phyloP scores from a whole-genome alignment of 1,140 invertebrate genomes.

The Hylaeus anthracinus region DNA sequence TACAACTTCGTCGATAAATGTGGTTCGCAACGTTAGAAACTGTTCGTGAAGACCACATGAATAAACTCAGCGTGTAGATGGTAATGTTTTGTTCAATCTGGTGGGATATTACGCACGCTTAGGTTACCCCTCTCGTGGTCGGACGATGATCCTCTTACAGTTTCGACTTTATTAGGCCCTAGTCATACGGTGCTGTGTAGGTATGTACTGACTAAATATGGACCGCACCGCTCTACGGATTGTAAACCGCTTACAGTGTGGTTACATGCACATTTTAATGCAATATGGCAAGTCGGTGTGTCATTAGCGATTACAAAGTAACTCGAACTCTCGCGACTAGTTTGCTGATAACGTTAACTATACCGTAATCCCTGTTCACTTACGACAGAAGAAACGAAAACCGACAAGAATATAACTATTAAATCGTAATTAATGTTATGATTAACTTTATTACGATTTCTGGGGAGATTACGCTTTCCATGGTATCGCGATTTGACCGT shows the following conservation, averaged over 20 bases:
- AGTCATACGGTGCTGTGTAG: conserved; percentile 41
- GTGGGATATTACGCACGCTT: conserved; percentile 53
- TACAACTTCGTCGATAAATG: neutral
- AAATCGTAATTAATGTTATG: neutral
- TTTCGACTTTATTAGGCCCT: conserved; percentile 63
- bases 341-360: neutral
- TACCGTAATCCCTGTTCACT: neutral
- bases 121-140: conserved; percentile 41
- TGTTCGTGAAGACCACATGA: neutral
- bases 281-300: conserved; percentile 41
- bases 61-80: neutral
- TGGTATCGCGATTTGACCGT: no score
- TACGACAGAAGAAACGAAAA: conserved; percentile 4
- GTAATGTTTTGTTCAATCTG: conserved; percentile 40
- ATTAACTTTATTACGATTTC: no score
- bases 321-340: conserved; percentile 30
- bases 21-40: neutral
- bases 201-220: conserved; percentile 59
- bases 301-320: conserved; percentile 64
- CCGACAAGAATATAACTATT: neutral
- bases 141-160: conserved; percentile 64
- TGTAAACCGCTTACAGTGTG: conserved; percentile 61
- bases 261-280: conserved; percentile 61
- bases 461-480: no score
- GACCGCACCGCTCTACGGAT: conserved; percentile 32